phyloP scores from a whole-genome alignment of 1,140 invertebrate species.

The Dermatophagoides farinae region DNA sequence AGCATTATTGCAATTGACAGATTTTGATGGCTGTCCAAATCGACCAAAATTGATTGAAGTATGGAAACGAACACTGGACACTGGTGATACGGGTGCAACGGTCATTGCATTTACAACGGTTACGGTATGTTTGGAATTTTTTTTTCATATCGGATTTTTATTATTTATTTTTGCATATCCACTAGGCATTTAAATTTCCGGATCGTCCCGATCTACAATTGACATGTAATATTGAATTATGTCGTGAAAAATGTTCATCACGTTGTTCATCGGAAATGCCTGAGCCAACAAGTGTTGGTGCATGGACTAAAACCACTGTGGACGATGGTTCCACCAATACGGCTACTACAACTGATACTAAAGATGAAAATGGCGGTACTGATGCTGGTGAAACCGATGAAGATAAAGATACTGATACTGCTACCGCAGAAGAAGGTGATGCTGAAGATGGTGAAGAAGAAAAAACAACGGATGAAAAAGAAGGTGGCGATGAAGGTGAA shows the following conservation, averaged over 20 bases:
- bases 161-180: background rate
- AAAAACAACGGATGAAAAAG: background rate
- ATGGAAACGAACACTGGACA: constrained; percentile 38
- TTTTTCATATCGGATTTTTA: background rate
- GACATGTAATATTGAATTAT: constrained; percentile 45
- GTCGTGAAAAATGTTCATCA: constrained; percentile 15
- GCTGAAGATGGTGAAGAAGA: background rate
- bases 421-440: background rate
- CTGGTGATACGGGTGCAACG: constrained; percentile 35
- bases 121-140: constrained; percentile 1
- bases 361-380: background rate
- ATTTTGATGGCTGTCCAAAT: constrained; percentile 45
- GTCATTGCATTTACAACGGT: constrained; percentile 43
- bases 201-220: constrained; percentile 45
- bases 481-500: background rate
- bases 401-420: background rate
- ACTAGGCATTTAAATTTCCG: constrained; percentile 46
- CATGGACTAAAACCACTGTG: background rate
- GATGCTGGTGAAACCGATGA: background rate
- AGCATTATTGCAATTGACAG: constrained; percentile 42
- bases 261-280: constrained; percentile 15
- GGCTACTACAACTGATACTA: background rate
- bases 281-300: constrained; percentile 1
- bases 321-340: background rate
- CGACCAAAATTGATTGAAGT: constrained; percentile 53